Base-by-base conservation (phyloP, 2,113 vertebrate species). In the Alaudala cheleensis region DNA sequence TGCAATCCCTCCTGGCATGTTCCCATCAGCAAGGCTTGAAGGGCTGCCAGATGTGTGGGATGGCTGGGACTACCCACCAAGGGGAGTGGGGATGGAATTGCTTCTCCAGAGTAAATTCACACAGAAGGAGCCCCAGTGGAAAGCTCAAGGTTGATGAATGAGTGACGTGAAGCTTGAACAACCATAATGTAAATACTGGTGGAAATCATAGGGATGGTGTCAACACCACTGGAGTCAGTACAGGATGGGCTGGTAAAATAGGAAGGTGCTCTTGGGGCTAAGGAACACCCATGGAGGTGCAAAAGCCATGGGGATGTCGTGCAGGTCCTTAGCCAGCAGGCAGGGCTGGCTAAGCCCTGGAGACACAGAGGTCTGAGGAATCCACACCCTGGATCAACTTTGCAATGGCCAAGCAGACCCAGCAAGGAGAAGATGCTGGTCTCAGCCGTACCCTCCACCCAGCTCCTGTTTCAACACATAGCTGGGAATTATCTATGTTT, bases 401-500 rank as follows among this genome's bases (percentile, higher is more conserved):
- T 83, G 66, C 85, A 31, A 79, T 1, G 11, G 81, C 70, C 89
- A 83, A 58, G 49, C 12, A 18, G 79, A 67, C 31, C 29, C 72
- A 67, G 51, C 0, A 1, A 86, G 40, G n/a, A 79, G 70, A 88
- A 83, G 67, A 47, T 6, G 10, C 14, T 0, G 0, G 17, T 78
- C 23, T 65, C 53, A 88, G 81, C 42, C 0, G 0, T 71, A 84
- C 15, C 21, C 57, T 74, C 79, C 40, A 65, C 40, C 51, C 14
- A 1, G 49, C 49, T 96, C 77, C 82, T 54, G 19, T 79, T 81
- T 71, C 76, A 76, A 87, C 77, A 89, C 4, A 0, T 71, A 92
- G 90, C 80, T 96, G 77, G 73, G 94, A 90, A 96, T 96, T 74
- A 65, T 93, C 86, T 90, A 85, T 96, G 71, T 88, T 88, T 95